A percentile compares a stretch with the other conserved stretches of the same genome.
Evolutionary conservation across 1,140 invertebrate species (phyloP).

Genomic region (Nasonia giraulti): DNA sequence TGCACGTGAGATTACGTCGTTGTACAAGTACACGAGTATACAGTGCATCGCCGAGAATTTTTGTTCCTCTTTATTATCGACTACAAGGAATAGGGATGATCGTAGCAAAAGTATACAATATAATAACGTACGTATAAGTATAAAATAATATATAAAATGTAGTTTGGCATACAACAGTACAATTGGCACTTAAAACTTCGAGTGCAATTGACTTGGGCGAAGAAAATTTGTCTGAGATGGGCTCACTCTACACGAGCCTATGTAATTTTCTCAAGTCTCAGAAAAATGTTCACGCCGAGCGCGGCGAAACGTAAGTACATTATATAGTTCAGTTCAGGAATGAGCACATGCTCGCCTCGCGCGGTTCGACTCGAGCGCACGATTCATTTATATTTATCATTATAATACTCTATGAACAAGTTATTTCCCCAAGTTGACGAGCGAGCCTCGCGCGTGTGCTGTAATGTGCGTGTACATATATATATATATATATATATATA

Average conservation of each 20-base stretch:
- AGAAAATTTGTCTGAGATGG: slow-evolving; percentile 28
- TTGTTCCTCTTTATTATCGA: background rate
- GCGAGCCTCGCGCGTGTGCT: background rate
- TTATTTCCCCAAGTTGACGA: background rate
- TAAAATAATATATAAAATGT: slow-evolving; percentile 35
- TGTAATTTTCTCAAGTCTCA: background rate
- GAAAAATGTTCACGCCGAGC: slow-evolving; percentile 33
- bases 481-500: background rate
- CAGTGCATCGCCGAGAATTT: background rate
- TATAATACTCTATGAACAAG: slow-evolving; percentile 1
- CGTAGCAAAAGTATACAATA: slow-evolving; percentile 32
- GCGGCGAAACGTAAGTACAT: background rate
- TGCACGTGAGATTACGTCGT: slow-evolving; percentile 7
- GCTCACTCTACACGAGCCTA: background rate
- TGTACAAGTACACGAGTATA: background rate
- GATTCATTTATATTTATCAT: background rate
- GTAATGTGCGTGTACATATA: background rate
- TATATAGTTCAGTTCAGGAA: background rate
- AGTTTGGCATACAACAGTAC: slow-evolving; percentile 51
- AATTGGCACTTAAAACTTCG: slow-evolving; percentile 43
- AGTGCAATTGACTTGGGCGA: slow-evolving; percentile 40
- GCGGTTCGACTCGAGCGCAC: too few species aligned
- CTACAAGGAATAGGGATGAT: background rate
- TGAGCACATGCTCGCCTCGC: background rate
- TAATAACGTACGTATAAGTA: background rate